phyloP scores from a whole-genome alignment of 2,888 invertebrate genomes.

The Lacanobia oleracea region DNA sequence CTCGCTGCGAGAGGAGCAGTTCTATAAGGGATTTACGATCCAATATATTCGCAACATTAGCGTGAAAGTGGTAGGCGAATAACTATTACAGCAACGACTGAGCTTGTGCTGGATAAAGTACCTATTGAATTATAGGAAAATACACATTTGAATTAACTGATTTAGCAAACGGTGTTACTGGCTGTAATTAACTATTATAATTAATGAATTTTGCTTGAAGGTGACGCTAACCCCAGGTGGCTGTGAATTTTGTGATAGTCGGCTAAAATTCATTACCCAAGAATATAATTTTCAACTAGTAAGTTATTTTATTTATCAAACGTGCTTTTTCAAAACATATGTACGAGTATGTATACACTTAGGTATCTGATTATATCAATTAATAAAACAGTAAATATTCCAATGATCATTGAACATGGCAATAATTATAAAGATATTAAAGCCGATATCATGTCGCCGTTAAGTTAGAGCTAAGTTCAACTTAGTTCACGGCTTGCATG shows the following conservation, averaged over 20 bases:
- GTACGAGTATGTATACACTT: conserved; percentile 13
- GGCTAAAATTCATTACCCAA: not conserved
- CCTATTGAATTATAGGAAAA: conserved; percentile 48
- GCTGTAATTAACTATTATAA: conserved; percentile 38
- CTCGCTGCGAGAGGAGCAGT: conserved; percentile 59
- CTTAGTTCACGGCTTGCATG: conserved; percentile 64
- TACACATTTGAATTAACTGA: conserved; percentile 50
- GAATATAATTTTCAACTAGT: not conserved
- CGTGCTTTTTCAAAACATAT: not conserved
- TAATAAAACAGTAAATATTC: conserved; percentile 56
- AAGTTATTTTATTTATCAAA: not conserved
- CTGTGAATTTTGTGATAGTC: not conserved
- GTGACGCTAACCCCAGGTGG: not conserved
- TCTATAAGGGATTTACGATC: conserved; percentile 68
- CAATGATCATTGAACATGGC: conserved; percentile 53
- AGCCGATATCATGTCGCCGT: conserved; percentile 57
- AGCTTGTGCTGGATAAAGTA: conserved; percentile 42
- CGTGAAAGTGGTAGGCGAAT: conserved; percentile 63
- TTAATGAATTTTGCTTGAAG: conserved; percentile 7
- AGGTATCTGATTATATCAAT: conserved; percentile 32
- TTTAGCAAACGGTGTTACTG: conserved; percentile 37
- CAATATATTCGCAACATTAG: conserved; percentile 63
- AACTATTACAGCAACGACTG: conserved; percentile 57
- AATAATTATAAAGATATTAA: conserved; percentile 67
- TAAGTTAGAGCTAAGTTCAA: conserved; percentile 61